phyloP scores from a whole-genome alignment of 2,113 vertebrate genomes.

The Plectropomus leopardus region DNA sequence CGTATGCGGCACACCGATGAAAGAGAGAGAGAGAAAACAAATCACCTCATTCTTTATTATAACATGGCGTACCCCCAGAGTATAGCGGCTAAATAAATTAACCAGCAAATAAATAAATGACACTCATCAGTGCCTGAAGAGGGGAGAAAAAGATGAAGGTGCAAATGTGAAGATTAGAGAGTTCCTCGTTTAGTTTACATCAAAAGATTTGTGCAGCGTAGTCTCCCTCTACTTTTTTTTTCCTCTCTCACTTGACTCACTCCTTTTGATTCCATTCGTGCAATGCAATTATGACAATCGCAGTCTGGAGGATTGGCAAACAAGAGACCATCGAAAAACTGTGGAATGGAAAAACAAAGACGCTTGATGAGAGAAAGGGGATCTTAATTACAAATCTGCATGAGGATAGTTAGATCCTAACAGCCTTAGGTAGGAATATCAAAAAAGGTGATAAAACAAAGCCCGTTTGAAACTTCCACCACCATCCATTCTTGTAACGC shows the following conservation, averaged over 20 bases:
- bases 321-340: constrained; percentile 56
- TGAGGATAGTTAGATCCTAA: constrained; percentile 62
- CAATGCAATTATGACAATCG: constrained; percentile 80
- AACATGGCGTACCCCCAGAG: constrained; percentile 77
- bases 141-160: constrained; percentile 41
- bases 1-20: constrained; percentile 59
- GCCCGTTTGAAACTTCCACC: constrained; percentile 73
- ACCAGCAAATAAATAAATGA: constrained; percentile 82
- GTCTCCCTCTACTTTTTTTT: constrained; percentile 18
- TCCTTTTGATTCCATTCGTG: constrained; percentile 68
- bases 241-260: constrained; percentile 34
- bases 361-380: constrained; percentile 74
- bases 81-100: constrained; percentile 80
- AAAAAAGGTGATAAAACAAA: constrained; percentile 65
- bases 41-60: constrained; percentile 79
- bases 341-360: constrained; percentile 76
- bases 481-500: constrained; percentile 62
- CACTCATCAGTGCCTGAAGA: constrained; percentile 74
- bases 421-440: constrained; percentile 64
- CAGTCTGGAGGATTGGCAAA: constrained; percentile 74
- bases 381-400: constrained; percentile 84
- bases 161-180: constrained; percentile 59
- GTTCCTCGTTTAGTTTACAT: constrained; percentile 61
- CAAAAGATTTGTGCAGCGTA: constrained; percentile 52
- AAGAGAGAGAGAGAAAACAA: constrained; percentile 71